These are phyloP conservation scores for Nemotelus pantherinus DNA, from an alignment of 2,888 invertebrate genomes.

Conservation along the genomic window DNA sequence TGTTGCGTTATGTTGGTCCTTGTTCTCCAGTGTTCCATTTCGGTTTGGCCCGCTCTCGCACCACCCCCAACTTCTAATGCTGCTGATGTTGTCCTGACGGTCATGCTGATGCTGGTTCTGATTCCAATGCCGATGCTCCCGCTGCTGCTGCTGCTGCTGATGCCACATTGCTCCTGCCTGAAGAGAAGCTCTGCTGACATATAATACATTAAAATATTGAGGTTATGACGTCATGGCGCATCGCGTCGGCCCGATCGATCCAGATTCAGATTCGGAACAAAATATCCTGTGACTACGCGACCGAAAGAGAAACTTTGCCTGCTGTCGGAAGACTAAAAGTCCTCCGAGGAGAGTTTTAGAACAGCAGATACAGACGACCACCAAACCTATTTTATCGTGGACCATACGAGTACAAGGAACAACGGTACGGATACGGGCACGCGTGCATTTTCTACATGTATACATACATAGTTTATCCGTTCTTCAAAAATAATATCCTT, in stretches of 20 bases:
- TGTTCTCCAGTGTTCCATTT: constrained; percentile 18
- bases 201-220: constrained; percentile 44
- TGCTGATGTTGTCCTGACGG: constrained; percentile 10
- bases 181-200: constrained; percentile 41
- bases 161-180: constrained; percentile 37
- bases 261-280: constrained; percentile 37
- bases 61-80: not conserved
- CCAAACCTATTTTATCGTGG: constrained; percentile 31
- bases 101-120: constrained; percentile 26
- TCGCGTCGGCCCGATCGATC: constrained; percentile 46
- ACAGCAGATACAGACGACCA: constrained; percentile 37
- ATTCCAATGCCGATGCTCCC: constrained; percentile 33
- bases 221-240: constrained; percentile 47
- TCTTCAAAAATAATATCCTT: constrained; percentile 32
- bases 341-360: constrained; percentile 42
- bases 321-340: constrained; percentile 25
- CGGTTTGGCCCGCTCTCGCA: not conserved
- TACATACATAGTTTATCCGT: constrained; percentile 30
- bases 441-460: constrained; percentile 37
- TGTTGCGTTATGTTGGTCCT: constrained; percentile 37
- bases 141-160: constrained; percentile 20
- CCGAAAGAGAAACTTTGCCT: constrained; percentile 12
- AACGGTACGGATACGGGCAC: constrained; percentile 39
- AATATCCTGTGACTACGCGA: constrained; percentile 29
- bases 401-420: constrained; percentile 30